These are phyloP conservation scores for Clarias batrachus DNA, from an alignment of 2,113 vertebrate species.

Conservation along the genomic window DNA sequence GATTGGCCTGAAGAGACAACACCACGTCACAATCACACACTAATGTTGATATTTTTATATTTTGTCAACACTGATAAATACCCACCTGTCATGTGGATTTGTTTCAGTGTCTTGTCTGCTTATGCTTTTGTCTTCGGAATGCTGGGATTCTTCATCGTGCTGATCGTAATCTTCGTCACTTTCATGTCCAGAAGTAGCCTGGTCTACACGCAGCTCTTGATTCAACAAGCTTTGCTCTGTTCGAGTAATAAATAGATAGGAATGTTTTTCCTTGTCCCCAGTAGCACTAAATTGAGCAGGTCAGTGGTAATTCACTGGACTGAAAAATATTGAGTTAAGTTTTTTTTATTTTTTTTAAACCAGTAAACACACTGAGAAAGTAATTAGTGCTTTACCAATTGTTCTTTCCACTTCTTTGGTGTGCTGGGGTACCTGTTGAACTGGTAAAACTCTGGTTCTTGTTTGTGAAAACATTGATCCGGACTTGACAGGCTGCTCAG, in stretches of 20 bases:
- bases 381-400: background rate
- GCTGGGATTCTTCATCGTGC: constrained; percentile 25
- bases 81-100: constrained; percentile 61
- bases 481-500: background rate
- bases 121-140: constrained; percentile 19
- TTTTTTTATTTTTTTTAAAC: background rate
- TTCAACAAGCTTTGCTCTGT: constrained; percentile 46
- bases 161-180: constrained; percentile 37
- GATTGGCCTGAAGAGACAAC: constrained; percentile 77
- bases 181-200: background rate
- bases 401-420: background rate
- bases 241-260: background rate
- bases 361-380: background rate
- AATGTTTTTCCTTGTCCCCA: too few relatives aligned
- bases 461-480: background rate
- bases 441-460: background rate
- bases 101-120: constrained; percentile 9
- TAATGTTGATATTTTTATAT: background rate
- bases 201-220: constrained; percentile 35
- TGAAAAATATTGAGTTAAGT: background rate
- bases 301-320: background rate
- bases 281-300: background rate
- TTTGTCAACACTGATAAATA: background rate
- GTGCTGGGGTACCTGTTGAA: background rate
- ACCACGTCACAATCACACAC: background rate